Evolutionary conservation across 2,113 vertebrate species (phyloP), one percentile per base, ranked within the genome.

Genomic region (Macrotis lagotis): DNA sequence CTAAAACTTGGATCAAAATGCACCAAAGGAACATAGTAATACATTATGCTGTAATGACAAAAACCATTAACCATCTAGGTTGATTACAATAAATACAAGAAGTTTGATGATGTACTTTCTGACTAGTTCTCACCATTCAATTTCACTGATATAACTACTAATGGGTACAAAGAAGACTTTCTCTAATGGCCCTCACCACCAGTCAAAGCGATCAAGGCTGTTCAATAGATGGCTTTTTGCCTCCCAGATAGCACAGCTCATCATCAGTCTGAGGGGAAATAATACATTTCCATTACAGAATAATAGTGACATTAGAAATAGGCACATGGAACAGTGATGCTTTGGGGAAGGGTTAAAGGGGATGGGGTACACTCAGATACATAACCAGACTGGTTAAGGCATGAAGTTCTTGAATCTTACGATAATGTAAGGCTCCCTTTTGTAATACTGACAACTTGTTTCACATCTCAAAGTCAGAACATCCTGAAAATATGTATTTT

Each of bases 391-490:
- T 52, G 96, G 93, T 90, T 90, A 53, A 83, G 94, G 51, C 91
- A 96, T 92, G 83, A 24, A 49, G 26, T 88, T 94, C n/a, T 91
- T 92, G 44, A 91, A 31, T 51, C 25, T 10, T 92, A 48, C 25
- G 28, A 14, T 94, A 94, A 91, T 48, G 9, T 92, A 50, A 96
- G 44, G 51, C 50, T 31, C 25, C 59, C 91, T 59, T 3, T 52
- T 93, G 92, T 95, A 89, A 97, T 92, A 95, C 50, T 94, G 91
- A 96, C 94, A 98, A 97, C 92, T 97, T 97, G 12, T 48, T 47
- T 97, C 96, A 97, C 92, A 97, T 91, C 48, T 51, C 48, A 26
- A 96, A 97, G 94, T 95, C 96, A 94, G 91, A 96, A 95, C 92
- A 93, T 90, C 51, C 92, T 94, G 88, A 97, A 97, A 97, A 95